Conservation (phyloP, 2,113 vertebrate genomes). For the Calcarius ornatus region DNA sequence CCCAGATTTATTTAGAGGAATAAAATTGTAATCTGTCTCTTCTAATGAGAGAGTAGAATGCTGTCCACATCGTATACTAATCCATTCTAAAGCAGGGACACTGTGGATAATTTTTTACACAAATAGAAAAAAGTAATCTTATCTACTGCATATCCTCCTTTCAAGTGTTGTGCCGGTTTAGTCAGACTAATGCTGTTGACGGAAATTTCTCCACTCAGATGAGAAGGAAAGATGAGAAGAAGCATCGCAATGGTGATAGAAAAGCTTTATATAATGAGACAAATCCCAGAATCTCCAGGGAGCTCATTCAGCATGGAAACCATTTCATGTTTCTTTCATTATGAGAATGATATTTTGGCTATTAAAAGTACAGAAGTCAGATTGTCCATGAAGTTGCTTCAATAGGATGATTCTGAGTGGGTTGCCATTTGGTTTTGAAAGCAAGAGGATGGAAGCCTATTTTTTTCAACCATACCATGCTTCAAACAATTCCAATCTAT, state of each 20-base stretch:
- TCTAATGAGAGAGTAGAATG: slow-evolving; percentile 68
- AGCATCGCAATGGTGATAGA: slow-evolving; percentile 46
- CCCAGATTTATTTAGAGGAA: slow-evolving; percentile 61
- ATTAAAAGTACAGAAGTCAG: slow-evolving; percentile 64
- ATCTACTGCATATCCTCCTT: slow-evolving; percentile 44
- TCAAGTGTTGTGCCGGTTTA: slow-evolving; percentile 50
- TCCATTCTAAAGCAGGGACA: slow-evolving; percentile 62
- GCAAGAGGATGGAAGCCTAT: slow-evolving; percentile 4
- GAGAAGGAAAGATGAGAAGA: slow-evolving; percentile 72
- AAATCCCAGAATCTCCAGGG: slow-evolving; percentile 70
- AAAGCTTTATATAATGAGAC: slow-evolving; percentile 75
- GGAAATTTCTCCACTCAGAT: slow-evolving; percentile 67
- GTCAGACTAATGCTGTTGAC: slow-evolving; percentile 65
- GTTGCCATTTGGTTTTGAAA: slow-evolving; percentile 40
- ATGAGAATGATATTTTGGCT: slow-evolving; percentile 53
- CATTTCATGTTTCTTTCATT: slow-evolving; percentile 72
- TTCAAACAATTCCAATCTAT: slow-evolving; percentile 65
- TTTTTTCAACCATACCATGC: slow-evolving; percentile 14
- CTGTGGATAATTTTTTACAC: slow-evolving; percentile 65
- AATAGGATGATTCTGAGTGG: slow-evolving; percentile 44
- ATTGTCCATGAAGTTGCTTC: slow-evolving; percentile 61
- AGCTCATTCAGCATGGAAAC: slow-evolving; percentile 65
- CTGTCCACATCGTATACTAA: slow-evolving; percentile 47
- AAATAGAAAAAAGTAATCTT: slow-evolving; percentile 70
- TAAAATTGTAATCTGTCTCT: slow-evolving; percentile 58